Conservation (phyloP, 2,113 vertebrate species). For the Limanda limanda region DNA sequence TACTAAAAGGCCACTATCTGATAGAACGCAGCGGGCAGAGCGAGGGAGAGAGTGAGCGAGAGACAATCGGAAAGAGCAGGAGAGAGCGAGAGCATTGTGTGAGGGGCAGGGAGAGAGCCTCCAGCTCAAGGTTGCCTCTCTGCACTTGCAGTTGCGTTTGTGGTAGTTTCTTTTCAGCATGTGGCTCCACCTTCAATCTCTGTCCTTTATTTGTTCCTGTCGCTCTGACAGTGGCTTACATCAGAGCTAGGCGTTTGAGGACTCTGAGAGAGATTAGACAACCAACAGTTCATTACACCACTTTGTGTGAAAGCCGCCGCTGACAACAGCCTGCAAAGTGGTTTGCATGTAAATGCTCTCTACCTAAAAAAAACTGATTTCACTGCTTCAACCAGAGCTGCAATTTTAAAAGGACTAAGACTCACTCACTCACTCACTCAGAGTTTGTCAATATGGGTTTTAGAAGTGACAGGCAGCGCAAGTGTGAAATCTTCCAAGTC, state of each 20-base stretch:
- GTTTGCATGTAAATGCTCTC: conserved; percentile 24
- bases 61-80: conserved; percentile 31
- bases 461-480: conserved; percentile 44
- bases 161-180: conserved; percentile 1
- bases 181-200: conserved; percentile 30
- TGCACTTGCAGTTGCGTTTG: conserved; percentile 37
- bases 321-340: not conserved
- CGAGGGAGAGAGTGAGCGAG: conserved; percentile 19
- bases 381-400: conserved; percentile 18
- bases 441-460: conserved; percentile 53
- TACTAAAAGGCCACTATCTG: conserved; percentile 75
- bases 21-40: conserved; percentile 53
- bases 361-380: conserved; percentile 31
- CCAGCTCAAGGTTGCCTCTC: conserved; percentile 61
- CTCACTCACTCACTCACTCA: conserved; percentile 39
- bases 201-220: conserved; percentile 10
- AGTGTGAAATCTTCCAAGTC: conserved; percentile 55
- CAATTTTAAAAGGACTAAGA: conserved; percentile 35
- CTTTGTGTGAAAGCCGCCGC: not conserved
- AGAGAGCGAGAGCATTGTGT: conserved; percentile 19
- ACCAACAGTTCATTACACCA: conserved; percentile 19
- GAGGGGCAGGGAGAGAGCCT: conserved; percentile 20
- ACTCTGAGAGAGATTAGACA: conserved; percentile 22
- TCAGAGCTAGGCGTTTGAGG: conserved; percentile 9
- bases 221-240: conserved; percentile 28